A percentile compares a stretch with the other conserved stretches of the same genome.
phyloP scores from a whole-genome alignment of 1,140 invertebrate genomes.

The Eriocheir sinensis region DNA sequence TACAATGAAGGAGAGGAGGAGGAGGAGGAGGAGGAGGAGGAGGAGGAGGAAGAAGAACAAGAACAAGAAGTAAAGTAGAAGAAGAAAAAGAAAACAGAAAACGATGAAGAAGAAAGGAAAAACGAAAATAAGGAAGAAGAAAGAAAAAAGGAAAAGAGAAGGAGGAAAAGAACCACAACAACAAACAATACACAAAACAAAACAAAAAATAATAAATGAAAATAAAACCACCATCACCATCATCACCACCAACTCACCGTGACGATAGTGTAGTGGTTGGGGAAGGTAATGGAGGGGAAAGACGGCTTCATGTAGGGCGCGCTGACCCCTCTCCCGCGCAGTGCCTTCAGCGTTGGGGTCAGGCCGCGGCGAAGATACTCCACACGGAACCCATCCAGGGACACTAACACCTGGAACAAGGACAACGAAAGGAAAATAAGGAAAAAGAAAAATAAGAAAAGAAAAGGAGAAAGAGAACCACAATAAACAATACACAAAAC shows the following conservation, averaged over 20 bases:
- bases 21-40: background rate
- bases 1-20: background rate
- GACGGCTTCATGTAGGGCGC: conserved; percentile 86
- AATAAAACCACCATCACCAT: background rate
- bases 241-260: conserved; percentile 82
- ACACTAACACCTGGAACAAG: conserved; percentile 84
- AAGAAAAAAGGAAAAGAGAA: background rate
- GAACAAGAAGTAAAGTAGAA: background rate
- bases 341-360: conserved; percentile 83
- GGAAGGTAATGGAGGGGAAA: conserved; percentile 90
- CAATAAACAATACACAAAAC: background rate
- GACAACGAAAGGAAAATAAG: background rate
- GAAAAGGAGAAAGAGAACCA: background rate
- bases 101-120: background rate
- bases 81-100: conserved; percentile 32
- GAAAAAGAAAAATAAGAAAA: background rate
- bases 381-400: conserved; percentile 88
- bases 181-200: background rate
- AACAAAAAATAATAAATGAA: background rate
- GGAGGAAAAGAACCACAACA: background rate
- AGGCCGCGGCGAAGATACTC: conserved; percentile 86
- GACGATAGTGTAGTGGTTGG: conserved; percentile 90
- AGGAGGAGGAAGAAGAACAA: background rate
- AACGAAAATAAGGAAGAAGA: background rate
- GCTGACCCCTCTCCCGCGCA: conserved; percentile 84